phyloP scores from a whole-genome alignment of 2,888 invertebrate genomes.

The Trachelus iudaicus region DNA sequence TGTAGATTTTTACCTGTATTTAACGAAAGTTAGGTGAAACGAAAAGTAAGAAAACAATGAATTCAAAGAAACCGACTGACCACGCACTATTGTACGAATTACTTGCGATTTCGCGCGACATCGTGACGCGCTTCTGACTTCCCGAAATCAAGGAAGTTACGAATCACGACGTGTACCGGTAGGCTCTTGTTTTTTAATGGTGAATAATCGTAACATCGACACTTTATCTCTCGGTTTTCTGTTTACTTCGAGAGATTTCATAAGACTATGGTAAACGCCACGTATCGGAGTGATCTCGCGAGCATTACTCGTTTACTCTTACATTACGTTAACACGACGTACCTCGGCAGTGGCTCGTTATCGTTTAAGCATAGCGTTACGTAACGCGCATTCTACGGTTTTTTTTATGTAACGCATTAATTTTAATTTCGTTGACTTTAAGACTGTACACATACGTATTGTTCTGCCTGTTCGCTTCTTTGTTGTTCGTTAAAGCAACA shows the following conservation, averaged over 20 bases:
- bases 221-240: not conserved
- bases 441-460: not conserved
- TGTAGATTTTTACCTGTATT: not conserved
- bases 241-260: not conserved
- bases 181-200: not conserved
- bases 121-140: not conserved
- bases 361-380: not conserved
- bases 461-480: not conserved
- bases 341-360: not conserved
- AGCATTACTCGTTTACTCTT: not conserved
- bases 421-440: not conserved
- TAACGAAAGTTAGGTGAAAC: not conserved
- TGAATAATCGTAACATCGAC: not conserved
- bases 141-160: not conserved
- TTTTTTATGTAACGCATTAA: not conserved
- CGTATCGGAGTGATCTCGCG: not conserved
- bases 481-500: not conserved
- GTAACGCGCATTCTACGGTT: not conserved
- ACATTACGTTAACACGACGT: not conserved
- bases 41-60: not conserved
- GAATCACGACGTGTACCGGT: not conserved
- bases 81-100: not conserved
- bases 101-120: not conserved
- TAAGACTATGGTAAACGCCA: not conserved
- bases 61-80: not conserved